These are phyloP conservation scores for Leucophenga montana DNA, from an alignment of 2,888 invertebrate genomes.

Conservation along the genomic window DNA sequence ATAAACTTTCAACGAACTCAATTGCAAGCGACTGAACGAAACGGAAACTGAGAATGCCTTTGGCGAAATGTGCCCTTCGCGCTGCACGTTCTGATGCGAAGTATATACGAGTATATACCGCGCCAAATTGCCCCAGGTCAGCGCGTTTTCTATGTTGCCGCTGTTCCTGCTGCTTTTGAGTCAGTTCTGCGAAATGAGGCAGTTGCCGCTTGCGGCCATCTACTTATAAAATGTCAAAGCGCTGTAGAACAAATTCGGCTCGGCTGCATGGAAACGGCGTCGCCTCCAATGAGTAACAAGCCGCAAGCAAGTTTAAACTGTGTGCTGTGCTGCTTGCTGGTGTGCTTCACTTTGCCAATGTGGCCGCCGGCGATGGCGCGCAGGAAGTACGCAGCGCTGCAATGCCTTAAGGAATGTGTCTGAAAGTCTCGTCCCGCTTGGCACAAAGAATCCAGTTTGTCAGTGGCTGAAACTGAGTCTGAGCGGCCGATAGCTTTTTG, in stretches of 20 bases:
- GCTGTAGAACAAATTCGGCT: conserved; percentile 41
- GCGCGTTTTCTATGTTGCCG: not conserved
- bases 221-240: conserved; percentile 40
- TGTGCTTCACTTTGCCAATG: conserved; percentile 65
- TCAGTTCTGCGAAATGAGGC: conserved; percentile 20
- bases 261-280: conserved; percentile 60
- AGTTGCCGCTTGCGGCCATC: conserved; percentile 9
- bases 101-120: not conserved
- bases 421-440: not conserved
- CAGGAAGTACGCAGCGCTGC: conserved; percentile 12
- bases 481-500: conserved; percentile 18
- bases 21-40: not conserved
- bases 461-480: not conserved
- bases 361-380: conserved; percentile 50
- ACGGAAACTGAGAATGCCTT: not conserved
- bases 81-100: not conserved
- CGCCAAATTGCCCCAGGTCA: conserved; percentile 15
- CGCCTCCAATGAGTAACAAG: not conserved
- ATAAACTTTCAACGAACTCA: conserved; percentile 1
- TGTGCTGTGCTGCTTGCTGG: conserved; percentile 41
- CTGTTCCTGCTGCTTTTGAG: not conserved
- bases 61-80: not conserved
- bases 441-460: conserved; percentile 29
- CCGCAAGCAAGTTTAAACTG: conserved; percentile 33
- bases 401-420: not conserved